A percentile compares a stretch with the other conserved stretches of the same genome.
Evolutionary conservation across 37 sponge, comb jelly and placozoan genomes (phyloP).

Genomic region (Petrosia ficiformis): DNA sequence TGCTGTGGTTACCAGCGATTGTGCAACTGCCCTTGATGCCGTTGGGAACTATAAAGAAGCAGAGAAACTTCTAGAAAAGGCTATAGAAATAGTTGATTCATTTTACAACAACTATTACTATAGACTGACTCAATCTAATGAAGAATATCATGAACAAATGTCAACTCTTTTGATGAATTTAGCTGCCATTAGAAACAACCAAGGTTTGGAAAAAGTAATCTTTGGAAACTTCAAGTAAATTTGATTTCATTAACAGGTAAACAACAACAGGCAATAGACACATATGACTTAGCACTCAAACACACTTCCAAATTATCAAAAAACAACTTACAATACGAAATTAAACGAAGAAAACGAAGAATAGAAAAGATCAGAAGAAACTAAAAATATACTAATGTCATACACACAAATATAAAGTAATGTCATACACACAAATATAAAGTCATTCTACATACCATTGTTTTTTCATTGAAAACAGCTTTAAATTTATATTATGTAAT

Average conservation of each 20-base stretch:
- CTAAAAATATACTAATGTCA: too few relatives aligned
- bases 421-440: too few relatives aligned
- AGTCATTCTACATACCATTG: too few relatives aligned
- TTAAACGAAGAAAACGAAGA: too few relatives aligned
- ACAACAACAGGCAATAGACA: not conserved
- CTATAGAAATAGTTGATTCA: constrained; percentile 8
- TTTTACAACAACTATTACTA: not conserved
- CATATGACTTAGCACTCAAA: too few relatives aligned
- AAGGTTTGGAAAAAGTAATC: constrained; percentile 15
- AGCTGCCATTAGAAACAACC: constrained; percentile 16
- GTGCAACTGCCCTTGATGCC: constrained; percentile 36
- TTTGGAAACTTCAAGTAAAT: not conserved
- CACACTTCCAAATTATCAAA: too few relatives aligned
- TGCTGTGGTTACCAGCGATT: constrained; percentile 33
- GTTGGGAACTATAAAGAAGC: constrained; percentile 11
- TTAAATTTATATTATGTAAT: not conserved
- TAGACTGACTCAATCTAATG: too few relatives aligned
- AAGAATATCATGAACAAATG: constrained; percentile 14
- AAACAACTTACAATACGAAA: too few relatives aligned
- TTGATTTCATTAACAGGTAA: not conserved
- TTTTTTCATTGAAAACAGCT: too few relatives aligned
- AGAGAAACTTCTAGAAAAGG: not conserved
- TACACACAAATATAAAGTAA: too few relatives aligned
- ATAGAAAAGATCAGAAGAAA: too few relatives aligned
- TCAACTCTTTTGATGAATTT: constrained; percentile 27